Evolutionary conservation across 2,888 invertebrate species (phyloP).

Genomic region (Nomada goodeniana): DNA sequence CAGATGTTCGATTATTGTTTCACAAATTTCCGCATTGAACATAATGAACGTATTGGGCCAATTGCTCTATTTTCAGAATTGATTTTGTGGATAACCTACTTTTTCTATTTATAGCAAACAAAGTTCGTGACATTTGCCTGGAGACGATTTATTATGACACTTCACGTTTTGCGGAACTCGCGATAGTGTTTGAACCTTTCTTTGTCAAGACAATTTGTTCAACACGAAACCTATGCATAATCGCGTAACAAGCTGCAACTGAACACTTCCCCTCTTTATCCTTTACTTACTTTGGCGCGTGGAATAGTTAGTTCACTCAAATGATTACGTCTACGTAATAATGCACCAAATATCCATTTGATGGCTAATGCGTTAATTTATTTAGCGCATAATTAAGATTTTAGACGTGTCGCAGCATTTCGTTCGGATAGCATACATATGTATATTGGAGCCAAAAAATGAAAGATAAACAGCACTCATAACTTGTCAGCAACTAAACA

Average conservation of each 20-base stretch:
- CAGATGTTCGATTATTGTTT: neutral
- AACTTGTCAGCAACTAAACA: slow-evolving; percentile 3
- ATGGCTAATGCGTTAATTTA: slow-evolving; percentile 6
- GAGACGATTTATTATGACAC: slow-evolving; percentile 25
- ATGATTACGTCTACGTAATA: slow-evolving; percentile 4
- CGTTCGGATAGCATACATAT: neutral
- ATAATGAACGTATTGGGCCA: slow-evolving; percentile 39
- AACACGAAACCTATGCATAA: neutral
- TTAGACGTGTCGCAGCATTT: neutral
- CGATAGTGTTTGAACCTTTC: neutral
- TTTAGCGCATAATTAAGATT: slow-evolving; percentile 7
- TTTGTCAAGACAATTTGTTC: neutral
- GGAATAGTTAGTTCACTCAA: neutral
- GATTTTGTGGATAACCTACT: slow-evolving; percentile 77
- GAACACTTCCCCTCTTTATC: neutral
- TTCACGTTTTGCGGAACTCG: neutral
- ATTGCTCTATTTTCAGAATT: slow-evolving; percentile 68
- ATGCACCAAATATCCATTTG: slow-evolving; percentile 4
- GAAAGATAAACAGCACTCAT: slow-evolving; percentile 44
- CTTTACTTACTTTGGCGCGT: neutral
- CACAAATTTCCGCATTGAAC: slow-evolving; percentile 7
- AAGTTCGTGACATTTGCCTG: slow-evolving; percentile 57
- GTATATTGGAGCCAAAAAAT: neutral
- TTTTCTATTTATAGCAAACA: slow-evolving; percentile 76
- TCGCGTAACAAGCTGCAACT: neutral